Evolutionary conservation across 2,888 invertebrate species (phyloP).

Genomic region (Callimorpha dominula): DNA sequence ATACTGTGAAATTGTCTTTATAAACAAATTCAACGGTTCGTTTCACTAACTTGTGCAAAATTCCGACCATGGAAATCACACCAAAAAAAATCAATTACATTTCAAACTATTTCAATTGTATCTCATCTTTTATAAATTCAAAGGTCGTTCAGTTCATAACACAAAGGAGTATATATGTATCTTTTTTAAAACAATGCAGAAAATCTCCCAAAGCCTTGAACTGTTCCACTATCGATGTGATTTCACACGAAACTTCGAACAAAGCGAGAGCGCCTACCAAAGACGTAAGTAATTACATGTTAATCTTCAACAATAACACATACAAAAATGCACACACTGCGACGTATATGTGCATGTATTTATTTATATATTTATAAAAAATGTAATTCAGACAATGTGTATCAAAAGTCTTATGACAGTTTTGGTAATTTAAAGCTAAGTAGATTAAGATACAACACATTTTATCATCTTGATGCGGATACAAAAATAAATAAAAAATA

Average conservation of each 20-base stretch:
- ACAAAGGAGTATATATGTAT: conserved; percentile 50
- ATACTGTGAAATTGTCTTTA: background rate
- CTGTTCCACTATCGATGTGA: conserved; percentile 50
- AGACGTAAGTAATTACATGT: conserved; percentile 16
- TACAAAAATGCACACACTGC: no score
- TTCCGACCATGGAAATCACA: background rate
- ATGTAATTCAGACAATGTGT: background rate
- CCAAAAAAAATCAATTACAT: background rate
- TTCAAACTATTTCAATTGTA: conserved; percentile 8
- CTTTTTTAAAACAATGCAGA: conserved; percentile 48
- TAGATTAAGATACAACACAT: background rate
- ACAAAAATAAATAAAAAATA: no score
- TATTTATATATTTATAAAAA: background rate
- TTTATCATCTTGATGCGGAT: background rate
- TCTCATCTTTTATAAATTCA: conserved; percentile 25
- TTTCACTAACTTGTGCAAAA: background rate
- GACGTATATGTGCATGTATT: no score
- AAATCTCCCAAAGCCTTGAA: conserved; percentile 61
- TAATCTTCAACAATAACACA: conserved; percentile 7
- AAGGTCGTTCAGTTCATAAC: conserved; percentile 48
- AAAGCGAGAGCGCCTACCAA: conserved; percentile 43
- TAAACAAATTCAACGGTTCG: conserved; percentile 1
- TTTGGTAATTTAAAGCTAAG: background rate
- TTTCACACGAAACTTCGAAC: conserved; percentile 59
- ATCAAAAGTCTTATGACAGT: background rate